A percentile compares a stretch with the other conserved stretches of the same genome.
Evolutionary conservation across 2,113 vertebrate genomes (phyloP).

Genomic region (Misgurnus mizolepis): DNA sequence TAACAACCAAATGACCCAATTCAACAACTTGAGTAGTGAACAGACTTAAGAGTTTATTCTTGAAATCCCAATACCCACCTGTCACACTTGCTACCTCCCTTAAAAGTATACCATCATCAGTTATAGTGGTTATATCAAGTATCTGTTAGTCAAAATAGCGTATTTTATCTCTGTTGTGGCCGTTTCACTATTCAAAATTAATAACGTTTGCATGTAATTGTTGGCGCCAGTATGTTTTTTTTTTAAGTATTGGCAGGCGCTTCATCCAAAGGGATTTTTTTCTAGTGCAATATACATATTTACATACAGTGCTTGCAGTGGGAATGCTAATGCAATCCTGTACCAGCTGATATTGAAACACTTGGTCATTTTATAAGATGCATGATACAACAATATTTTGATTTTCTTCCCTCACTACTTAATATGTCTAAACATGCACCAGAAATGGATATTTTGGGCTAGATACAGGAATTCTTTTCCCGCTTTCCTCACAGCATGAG

Average conservation of each 20-base stretch:
- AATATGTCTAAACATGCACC: constrained; percentile 47
- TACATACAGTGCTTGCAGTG: too few species aligned
- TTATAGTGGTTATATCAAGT: too few species aligned
- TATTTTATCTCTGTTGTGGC: background rate
- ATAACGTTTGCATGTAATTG: constrained; percentile 65
- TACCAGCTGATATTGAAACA: too few species aligned
- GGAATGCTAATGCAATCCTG: too few species aligned
- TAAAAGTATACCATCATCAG: constrained; percentile 19
- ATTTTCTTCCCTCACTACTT: constrained; percentile 46
- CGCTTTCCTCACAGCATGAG: background rate
- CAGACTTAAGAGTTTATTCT: background rate
- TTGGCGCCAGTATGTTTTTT: constrained; percentile 57
- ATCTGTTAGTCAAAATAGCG: background rate
- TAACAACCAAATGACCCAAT: constrained; percentile 2
- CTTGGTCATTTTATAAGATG: too few species aligned
- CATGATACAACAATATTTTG: too few species aligned
- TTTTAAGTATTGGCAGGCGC: too few species aligned
- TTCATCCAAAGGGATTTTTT: too few species aligned
- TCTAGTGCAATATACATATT: too few species aligned
- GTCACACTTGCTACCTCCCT: constrained; percentile 7
- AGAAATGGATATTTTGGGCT: constrained; percentile 40
- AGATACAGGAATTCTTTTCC: constrained; percentile 27
- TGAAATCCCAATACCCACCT: constrained; percentile 14
- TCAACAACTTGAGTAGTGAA: constrained; percentile 4
- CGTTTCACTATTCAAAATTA: constrained; percentile 50